Base-by-base conservation (phyloP, 2,113 vertebrate species). In the Pituophis catenifer region DNA sequence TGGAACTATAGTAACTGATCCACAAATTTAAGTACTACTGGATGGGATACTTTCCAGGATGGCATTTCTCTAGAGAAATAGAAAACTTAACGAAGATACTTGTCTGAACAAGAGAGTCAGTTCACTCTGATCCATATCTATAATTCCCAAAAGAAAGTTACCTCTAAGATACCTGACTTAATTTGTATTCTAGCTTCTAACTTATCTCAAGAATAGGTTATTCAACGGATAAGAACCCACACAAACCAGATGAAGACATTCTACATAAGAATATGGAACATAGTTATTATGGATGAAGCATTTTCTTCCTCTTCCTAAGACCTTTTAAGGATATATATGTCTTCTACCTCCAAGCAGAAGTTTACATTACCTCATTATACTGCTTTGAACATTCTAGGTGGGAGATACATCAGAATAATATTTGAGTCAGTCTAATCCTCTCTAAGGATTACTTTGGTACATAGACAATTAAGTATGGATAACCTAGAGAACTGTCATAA, bases 281-380 rank as follows among this genome's bases (percentile, higher is more conserved):
- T 50, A 13, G 50, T 29, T 52, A 52, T 29, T 26, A 53, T 50
- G 50, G 50, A 86, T 87, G 24, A 87, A 53, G 5, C 48, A 87
- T 87, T 52, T 87, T 52, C 86, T 52, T 87, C 48, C 24, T 87
- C 86, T 87, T 88, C 26, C 50, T 88, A 88, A 88, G 11, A 52
- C 12, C 24, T 53, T 88, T 52, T 29, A 50, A 29, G 24, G 24
- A 88, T 53, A 88, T 88, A 8, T 23, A 86, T 50, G 85, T 26
- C 86, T 88, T 88, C 44, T 88, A 88, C 86, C 86, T 88, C 86
- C 86, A 88, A 88, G 86, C 86, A 88, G 86, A 53, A 53, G 86
- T 88, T 88, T 88, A 88, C 86, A 53, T 88, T 88, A 88, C 13
- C 50, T 88, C 86, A 29, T 88, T 52, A 88, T 88, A 88, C 86